Percentiles rank a stretch among this genome's conserved stretches.
These are phyloP conservation scores for Staurois parvus DNA, from an alignment of 2,797 vertebrate species.

Conservation along the genomic window DNA sequence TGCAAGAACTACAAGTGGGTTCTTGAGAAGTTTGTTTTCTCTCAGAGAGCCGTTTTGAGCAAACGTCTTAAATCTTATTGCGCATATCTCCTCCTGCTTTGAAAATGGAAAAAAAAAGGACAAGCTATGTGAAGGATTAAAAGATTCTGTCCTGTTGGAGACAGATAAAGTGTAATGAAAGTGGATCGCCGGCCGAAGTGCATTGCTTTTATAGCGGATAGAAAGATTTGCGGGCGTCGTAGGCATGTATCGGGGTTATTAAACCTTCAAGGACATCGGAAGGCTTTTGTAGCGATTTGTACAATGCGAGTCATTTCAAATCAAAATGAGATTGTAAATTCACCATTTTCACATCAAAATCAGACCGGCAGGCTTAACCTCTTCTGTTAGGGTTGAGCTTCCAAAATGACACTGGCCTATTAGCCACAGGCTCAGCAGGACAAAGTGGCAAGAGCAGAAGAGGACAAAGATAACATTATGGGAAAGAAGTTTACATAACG, in stretches of 20 bases:
- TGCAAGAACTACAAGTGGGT: neutral
- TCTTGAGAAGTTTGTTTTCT: neutral
- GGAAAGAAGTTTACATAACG: neutral
- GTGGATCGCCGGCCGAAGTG: neutral
- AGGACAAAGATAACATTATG: neutral
- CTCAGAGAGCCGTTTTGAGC: neutral
- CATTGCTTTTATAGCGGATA: slow-evolving; percentile 29
- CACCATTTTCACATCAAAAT: slow-evolving; percentile 29
- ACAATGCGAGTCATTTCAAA: slow-evolving; percentile 46
- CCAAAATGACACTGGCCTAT: neutral
- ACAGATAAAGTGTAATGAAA: slow-evolving; percentile 48
- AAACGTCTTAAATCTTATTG: neutral
- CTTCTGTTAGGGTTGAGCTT: slow-evolving; percentile 23
- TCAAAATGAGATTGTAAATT: slow-evolving; percentile 42
- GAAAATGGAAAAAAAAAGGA: slow-evolving; percentile 4
- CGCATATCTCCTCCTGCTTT: neutral
- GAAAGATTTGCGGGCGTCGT: slow-evolving; percentile 14
- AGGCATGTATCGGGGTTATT: slow-evolving; percentile 15
- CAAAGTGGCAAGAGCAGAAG: neutral
- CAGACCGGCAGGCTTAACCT: slow-evolving; percentile 31
- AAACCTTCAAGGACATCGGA: slow-evolving; percentile 44
- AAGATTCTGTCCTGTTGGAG: slow-evolving; percentile 22
- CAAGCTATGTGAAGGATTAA: slow-evolving; percentile 32
- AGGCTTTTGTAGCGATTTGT: slow-evolving; percentile 11
- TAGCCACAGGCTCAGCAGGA: slow-evolving; percentile 24